These are phyloP conservation scores for Plecturocebus donacophilus DNA, from an alignment of 2,113 vertebrate genomes.

Conservation along the genomic window DNA sequence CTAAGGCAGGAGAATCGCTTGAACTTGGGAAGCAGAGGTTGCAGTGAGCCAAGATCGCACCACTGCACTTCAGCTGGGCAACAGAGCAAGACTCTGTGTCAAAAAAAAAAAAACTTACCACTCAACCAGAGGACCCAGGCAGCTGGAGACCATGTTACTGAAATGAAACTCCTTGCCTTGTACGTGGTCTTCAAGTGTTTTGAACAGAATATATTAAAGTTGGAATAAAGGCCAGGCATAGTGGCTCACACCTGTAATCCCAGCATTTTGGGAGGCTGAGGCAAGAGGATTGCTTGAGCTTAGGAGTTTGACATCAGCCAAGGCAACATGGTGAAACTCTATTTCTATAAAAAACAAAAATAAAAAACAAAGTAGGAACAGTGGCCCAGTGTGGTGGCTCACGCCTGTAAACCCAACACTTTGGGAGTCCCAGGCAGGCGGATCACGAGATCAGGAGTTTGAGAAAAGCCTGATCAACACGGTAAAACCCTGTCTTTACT, in stretches of 20 bases:
- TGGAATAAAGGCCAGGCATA: not conserved
- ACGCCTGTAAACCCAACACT: too few relatives aligned
- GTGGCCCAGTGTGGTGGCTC: too few relatives aligned
- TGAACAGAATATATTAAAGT: slow-evolving; percentile 10
- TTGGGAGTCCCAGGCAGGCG: too few relatives aligned
- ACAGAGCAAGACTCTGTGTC: too few relatives aligned
- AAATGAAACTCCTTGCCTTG: not conserved
- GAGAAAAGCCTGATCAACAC: too few relatives aligned
- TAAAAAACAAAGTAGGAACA: not conserved
- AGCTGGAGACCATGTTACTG: not conserved
- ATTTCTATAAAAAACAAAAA: not conserved
- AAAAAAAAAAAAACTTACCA: not conserved
- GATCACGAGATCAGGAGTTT: too few relatives aligned
- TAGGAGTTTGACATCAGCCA: not conserved
- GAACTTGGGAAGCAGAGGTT: too few relatives aligned
- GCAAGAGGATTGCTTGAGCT: not conserved
- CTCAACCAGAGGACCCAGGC: not conserved
- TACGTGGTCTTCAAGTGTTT: not conserved
- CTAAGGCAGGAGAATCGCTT: too few relatives aligned
- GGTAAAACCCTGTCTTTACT: too few relatives aligned
- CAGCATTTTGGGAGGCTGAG: not conserved
- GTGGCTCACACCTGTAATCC: not conserved
- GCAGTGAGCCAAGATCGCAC: too few relatives aligned
- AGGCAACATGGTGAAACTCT: not conserved
- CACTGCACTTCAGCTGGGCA: too few relatives aligned